A percentile compares a stretch with the other conserved stretches of the same genome.
These are phyloP conservation scores for Ianthella basta DNA, from an alignment of 37 sponge, comb jelly and placozoan genomes.

Conservation along the genomic window DNA sequence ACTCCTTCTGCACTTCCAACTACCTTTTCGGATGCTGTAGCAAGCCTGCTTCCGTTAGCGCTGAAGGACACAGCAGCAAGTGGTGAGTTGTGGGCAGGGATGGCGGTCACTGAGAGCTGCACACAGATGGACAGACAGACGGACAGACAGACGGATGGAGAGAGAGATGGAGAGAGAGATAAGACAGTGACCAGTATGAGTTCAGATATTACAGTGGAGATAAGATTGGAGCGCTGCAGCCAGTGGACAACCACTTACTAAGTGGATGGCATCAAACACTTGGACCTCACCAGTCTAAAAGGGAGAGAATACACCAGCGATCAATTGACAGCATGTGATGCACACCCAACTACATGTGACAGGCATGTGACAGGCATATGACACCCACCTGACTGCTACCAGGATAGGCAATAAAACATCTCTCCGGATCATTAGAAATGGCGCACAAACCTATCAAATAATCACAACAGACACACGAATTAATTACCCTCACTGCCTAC, in stretches of 20 bases:
- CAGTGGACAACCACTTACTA: conserved; percentile 70
- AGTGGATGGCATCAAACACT: conserved; percentile 91
- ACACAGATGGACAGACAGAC: not conserved
- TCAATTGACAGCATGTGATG: too few relatives aligned
- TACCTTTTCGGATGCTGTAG: conserved; percentile 64
- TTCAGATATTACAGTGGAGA: too few relatives aligned
- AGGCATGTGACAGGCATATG: not conserved
- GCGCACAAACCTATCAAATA: conserved; percentile 79
- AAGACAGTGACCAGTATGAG: too few relatives aligned
- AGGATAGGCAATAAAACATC: conserved; percentile 86
- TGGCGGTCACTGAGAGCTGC: conserved; percentile 70
- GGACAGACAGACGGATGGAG: too few relatives aligned
- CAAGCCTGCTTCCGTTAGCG: conserved; percentile 79
- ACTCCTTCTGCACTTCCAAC: too few relatives aligned
- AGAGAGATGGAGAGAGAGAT: too few relatives aligned
- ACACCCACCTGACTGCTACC: conserved; percentile 77
- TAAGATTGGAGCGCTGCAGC: too few relatives aligned
- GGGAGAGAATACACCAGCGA: not conserved
- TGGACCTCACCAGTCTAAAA: conserved; percentile 91
- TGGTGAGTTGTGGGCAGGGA: conserved; percentile 91
- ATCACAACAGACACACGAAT: conserved; percentile 15
- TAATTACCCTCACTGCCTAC: conserved; percentile 14
- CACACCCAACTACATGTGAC: too few relatives aligned
- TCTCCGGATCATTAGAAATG: conserved; percentile 77
- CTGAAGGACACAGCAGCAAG: conserved; percentile 92